Percentiles rank a stretch among this genome's conserved stretches.
These are phyloP conservation scores for Sebastes goodei DNA, from an alignment of 2,797 vertebrate species.

Conservation along the genomic window DNA sequence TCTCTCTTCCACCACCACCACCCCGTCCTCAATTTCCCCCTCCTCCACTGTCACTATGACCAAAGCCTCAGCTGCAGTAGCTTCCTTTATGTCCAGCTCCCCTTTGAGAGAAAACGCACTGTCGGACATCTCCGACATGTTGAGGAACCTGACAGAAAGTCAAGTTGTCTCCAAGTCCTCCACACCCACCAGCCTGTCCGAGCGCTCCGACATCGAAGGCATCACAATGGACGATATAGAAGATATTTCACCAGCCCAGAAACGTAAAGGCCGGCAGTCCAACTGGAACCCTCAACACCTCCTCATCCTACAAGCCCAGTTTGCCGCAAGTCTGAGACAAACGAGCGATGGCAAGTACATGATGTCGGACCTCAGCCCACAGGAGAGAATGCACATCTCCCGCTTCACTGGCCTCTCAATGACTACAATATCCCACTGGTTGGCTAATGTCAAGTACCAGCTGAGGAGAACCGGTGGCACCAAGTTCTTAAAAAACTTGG, in stretches of 20 bases:
- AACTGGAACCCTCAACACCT: constrained; percentile 99
- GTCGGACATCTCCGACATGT: constrained; percentile 99
- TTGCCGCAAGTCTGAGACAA: constrained; percentile 96
- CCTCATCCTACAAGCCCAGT: constrained; percentile 98
- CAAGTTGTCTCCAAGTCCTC: constrained; percentile 94
- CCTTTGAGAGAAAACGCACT: constrained; percentile 98
- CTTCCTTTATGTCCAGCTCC: constrained; percentile 96
- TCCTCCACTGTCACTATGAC: constrained; percentile 91
- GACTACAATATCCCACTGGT: constrained; percentile 99
- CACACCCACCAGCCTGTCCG: constrained; percentile 96
- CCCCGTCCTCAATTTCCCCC: constrained; percentile 92
- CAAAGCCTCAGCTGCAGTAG: constrained; percentile 95
- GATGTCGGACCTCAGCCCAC: constrained; percentile 98
- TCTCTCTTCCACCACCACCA: constrained; percentile 91
- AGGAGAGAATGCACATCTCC: constrained; percentile 99
- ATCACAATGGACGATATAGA: constrained; percentile 93
- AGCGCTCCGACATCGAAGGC: constrained; percentile 95
- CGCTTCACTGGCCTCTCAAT: constrained; percentile 98
- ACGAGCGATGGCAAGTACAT: constrained; percentile 96
- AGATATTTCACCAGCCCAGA: constrained; percentile 95
- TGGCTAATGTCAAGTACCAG: constrained; percentile 99
- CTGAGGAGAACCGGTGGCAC: constrained; percentile 98
- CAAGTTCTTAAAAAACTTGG: constrained; percentile 99
- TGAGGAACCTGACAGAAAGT: constrained; percentile 98
- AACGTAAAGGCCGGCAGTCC: constrained; percentile 98